Evolutionary conservation across 2,113 vertebrate species (phyloP), one percentile per base, ranked within the genome.

Genomic region (Nothoprocta pentlandii): DNA sequence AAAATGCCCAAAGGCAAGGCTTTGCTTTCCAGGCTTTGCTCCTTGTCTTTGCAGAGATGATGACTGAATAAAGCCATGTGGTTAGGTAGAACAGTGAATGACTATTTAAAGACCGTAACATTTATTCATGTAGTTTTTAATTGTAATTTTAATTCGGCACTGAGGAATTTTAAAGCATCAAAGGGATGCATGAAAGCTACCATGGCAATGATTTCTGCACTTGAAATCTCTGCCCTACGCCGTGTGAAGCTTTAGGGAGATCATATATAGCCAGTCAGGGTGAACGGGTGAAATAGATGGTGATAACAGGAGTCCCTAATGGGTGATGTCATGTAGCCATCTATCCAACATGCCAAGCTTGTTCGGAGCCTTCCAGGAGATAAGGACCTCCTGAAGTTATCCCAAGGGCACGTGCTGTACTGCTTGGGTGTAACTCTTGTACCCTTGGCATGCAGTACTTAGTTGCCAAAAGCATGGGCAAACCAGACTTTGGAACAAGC

Each of bases 111-210:
- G 69, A 62, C 46, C 34, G 28, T 44, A 92, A 64, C 36, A 49
- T 91, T 85, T 88, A 91, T 88, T 66, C 47, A 76, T 76, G 11
- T 63, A 76, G 84, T 95, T 95, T 95, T 94, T 87, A 89, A 92
- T 39, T 46, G 2, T 56, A 56, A 56, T 56, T 41, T 85, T 69
- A 80, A 20, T 94, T 91, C 54, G 73, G 12, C 36, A 66, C 0
- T 75, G 34, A 82, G 77, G 7, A 26, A 14, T 87, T 87, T 84
- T 44, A 82, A 93, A 86, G 28, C 56, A 76, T 19, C 1, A 8
- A 39, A 80, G 22, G 58, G 19, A 62, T 77, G 63, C 25, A 22
- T 6, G 20, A 67, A 79, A 94, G 90, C 56, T 81, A 58, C 23
- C 70, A 49, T 25, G 63, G 74, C 12, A 46, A 51, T 1, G 8